Evolutionary conservation across 2,113 vertebrate species (phyloP).

Genomic region (Haemorhous mexicanus): DNA sequence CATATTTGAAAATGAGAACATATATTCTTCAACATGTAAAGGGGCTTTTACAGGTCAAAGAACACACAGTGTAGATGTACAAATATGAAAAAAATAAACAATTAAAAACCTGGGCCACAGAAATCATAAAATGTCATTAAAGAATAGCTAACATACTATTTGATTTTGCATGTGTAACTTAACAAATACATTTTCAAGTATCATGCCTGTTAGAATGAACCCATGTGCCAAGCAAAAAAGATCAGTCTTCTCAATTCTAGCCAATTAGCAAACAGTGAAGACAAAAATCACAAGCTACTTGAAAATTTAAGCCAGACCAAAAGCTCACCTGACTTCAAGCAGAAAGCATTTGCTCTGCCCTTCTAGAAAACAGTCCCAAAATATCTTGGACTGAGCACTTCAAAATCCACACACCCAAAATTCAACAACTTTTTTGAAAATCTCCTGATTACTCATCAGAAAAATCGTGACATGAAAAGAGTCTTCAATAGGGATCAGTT

Average conservation of each 20-base stretch:
- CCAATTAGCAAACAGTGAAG: neutral
- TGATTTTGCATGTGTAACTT: neutral
- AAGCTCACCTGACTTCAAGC: neutral
- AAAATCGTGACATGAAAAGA: neutral
- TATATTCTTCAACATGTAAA: neutral
- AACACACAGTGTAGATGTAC: neutral
- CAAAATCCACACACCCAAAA: neutral
- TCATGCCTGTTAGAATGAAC: neutral
- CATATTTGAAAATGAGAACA: neutral
- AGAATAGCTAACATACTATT: neutral
- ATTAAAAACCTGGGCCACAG: neutral
- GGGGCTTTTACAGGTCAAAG: neutral
- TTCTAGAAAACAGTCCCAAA: neutral
- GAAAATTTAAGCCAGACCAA: neutral
- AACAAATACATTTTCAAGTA: neutral
- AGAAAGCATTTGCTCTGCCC: neutral
- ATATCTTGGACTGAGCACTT: neutral
- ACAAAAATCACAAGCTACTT: neutral
- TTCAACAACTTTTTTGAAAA: neutral
- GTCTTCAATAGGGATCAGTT: neutral
- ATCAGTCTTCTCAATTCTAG: neutral
- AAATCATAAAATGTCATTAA: neutral
- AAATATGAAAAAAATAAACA: neutral
- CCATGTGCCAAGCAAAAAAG: neutral
- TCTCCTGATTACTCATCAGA: neutral